phyloP scores from a whole-genome alignment of 2,888 invertebrate genomes.

The Holacanthella duospinosa region DNA sequence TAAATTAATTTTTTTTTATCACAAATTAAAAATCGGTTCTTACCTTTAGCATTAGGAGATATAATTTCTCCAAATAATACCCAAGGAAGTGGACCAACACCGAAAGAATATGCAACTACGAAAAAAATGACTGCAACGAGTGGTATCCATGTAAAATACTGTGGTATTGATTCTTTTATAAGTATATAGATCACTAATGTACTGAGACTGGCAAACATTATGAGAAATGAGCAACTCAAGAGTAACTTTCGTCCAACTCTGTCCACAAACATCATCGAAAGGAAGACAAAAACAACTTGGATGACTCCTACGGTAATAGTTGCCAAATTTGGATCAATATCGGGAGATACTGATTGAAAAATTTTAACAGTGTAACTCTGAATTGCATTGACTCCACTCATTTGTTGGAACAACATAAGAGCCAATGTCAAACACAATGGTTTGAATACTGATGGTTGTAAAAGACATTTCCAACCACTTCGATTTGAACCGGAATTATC shows the following conservation, averaged over 20 bases:
- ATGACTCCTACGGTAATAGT: constrained; percentile 51
- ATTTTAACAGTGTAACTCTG: constrained; percentile 66
- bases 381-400: constrained; percentile 66
- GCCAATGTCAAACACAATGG: constrained; percentile 65
- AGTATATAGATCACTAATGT: constrained; percentile 64
- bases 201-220: constrained; percentile 60
- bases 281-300: constrained; percentile 46
- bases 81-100: constrained; percentile 48
- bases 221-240: constrained; percentile 60
- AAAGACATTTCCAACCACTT: not conserved
- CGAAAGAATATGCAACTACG: constrained; percentile 59
- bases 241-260: constrained; percentile 67
- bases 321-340: constrained; percentile 46
- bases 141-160: constrained; percentile 58
- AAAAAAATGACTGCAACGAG: constrained; percentile 62
- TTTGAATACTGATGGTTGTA: constrained; percentile 45
- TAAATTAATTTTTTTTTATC: not conserved
- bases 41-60: constrained; percentile 56
- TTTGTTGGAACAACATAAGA: constrained; percentile 73
- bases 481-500: not conserved
- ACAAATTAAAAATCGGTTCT: not conserved
- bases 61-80: constrained; percentile 52
- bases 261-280: constrained; percentile 58
- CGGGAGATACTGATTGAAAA: constrained; percentile 59
- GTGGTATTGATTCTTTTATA: constrained; percentile 37